phyloP scores from a whole-genome alignment of 2,113 vertebrate species.

The Leptobrachium leishanense region DNA sequence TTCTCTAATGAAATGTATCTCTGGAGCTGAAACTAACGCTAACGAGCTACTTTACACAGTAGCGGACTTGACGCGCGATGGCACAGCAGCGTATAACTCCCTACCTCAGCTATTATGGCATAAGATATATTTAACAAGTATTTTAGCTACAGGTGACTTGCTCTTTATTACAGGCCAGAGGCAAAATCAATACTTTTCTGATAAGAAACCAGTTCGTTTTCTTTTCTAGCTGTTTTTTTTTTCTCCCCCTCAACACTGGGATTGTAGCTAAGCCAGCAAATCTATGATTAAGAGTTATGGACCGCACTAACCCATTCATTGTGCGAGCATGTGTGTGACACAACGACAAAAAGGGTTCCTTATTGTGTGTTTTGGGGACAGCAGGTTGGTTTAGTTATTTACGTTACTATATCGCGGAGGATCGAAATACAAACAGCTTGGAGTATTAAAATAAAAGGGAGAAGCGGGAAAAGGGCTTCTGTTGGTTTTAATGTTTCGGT shows the following conservation, averaged over 20 bases:
- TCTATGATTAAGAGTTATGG: constrained; percentile 77
- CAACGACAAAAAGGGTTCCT: not conserved
- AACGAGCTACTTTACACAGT: constrained; percentile 55
- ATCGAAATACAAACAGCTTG: no score
- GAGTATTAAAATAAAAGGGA: no score
- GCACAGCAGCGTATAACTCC: constrained; percentile 70
- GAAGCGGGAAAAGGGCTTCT: no score
- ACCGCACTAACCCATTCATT: constrained; percentile 64
- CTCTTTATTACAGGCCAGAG: constrained; percentile 81
- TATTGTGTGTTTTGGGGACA: no score
- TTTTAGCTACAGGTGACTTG: constrained; percentile 85
- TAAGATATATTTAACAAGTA: constrained; percentile 83
- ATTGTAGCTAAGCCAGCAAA: constrained; percentile 71
- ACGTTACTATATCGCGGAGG: no score
- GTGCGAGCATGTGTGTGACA: constrained; percentile 60
- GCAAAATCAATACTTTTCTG: constrained; percentile 81
- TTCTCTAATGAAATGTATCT: no score
- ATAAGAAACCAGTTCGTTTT: constrained; percentile 78
- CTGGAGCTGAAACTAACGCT: no score
- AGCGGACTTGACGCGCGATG: constrained; percentile 69
- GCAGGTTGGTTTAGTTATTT: no score
- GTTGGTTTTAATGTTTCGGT: no score
- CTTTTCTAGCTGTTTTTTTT: constrained; percentile 78
- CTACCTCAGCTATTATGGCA: constrained; percentile 80
- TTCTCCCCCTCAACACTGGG: constrained; percentile 68